Evolutionary conservation across 2,797 vertebrate species (phyloP), one percentile per base, ranked within the genome.

Genomic region (Muscicapa comitata): DNA sequence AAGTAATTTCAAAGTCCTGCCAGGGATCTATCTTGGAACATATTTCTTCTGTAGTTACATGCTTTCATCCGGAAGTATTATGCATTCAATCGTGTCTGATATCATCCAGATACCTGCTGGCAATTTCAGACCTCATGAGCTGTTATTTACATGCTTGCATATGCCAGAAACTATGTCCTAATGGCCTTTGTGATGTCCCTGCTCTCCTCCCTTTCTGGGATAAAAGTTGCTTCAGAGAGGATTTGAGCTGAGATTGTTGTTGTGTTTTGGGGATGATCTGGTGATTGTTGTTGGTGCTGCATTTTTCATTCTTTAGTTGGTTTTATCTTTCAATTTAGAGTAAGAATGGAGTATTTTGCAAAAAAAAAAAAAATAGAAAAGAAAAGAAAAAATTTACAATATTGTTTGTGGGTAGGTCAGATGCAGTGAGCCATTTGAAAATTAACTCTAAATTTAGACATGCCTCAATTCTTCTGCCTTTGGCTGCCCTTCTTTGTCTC

Each of bases 11-110:
- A 51, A 91, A 93, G 81, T 90, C 70, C 92, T 96, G 94, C 95
- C 91, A 96, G 71, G 74, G 90, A 94, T 94, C 81, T 96, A 92
- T 95, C 89, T 91, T 80, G 81, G 95, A 94, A 97, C 94, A 96
- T 93, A 92, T 83, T 93, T 95, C 84, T 92, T 92, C 80, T 93
- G 93, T 45, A 94, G 81, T 96, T 91, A 83, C 25, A 89, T 3
- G n/a, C 93, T 88, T 96, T 94, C 89, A 90, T 96, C 78, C 94
- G 94, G 96, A 97, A 97, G 95, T 94, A 90, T 94, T 86, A 86
- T 91, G 76, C 84, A 88, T 96, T 90, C 89, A 78, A 0, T 59
- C n/a, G 78, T 93, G 54, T 96, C 81, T 92, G 76, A 59, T 96
- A 50, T 92, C 96, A 92, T 67, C 65, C 65, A 74, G 84, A 86